Evolutionary conservation across 1,140 invertebrate genomes (phyloP), one percentile per base, ranked within the genome.

Genomic region (Dendrolimus punctatus): DNA sequence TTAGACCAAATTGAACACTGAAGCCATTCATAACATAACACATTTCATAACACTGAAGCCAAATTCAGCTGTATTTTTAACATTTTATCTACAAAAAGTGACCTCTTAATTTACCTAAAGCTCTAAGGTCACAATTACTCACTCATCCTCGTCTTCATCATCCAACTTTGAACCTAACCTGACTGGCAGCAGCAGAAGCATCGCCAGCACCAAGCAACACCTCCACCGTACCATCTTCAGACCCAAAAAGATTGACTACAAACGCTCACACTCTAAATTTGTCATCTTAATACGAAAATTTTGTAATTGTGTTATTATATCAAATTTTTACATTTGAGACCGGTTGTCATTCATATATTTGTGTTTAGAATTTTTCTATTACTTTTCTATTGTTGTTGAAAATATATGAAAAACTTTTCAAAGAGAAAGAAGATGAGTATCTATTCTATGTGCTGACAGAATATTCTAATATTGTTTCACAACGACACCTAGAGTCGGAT

Each of bases 131-230:
- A 23, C 23, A 23, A 23, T 23, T 58, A 74, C 80, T 76, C 52
- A 83, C 81, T 81, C 77, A 6, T 73, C 76, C 0, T 79, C 75
- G 5, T 81, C 76, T 1, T 79, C 76, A 0, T 78, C 77, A 5
- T 82, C 74, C 10, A 57, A 44, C 51, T 71, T 72, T 8, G 65
- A 54, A 46, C 57, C 66, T 45, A 58, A 66, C 39, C 57, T 64
- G 9, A 60, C 51, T 39, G 74, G 73, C 39, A 82, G 53, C n/a
- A 85, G 58, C 9, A 85, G 55, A 59, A 85, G 55, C 66, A 78
- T 66, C 10, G 77, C 71, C 53, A 83, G 51, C 48, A 80, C 56
- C 38, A 85, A 40, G 51, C 67, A 71, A 44, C 59, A 70, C 68
- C 68, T 70, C 80, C 78, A 83, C 64, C 68, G 65, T 6, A 80